Percentiles rank a stretch among this genome's conserved stretches.
These are phyloP conservation scores for Pristionchus japonicus DNA, from an alignment of 2,888 invertebrate species.

Conservation along the genomic window DNA sequence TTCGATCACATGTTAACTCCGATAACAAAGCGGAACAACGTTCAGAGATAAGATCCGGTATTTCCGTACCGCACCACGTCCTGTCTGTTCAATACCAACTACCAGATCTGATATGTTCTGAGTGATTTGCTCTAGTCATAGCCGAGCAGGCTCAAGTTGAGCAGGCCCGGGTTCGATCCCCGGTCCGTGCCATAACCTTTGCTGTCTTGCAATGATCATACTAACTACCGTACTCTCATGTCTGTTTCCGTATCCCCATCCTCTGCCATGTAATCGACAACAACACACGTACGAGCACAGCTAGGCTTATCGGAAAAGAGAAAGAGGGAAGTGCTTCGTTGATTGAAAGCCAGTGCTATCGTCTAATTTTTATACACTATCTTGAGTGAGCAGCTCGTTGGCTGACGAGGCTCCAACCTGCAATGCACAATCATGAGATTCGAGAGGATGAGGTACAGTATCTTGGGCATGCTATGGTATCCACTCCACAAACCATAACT, in stretches of 20 bases:
- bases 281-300: background rate
- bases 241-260: background rate
- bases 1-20: no score
- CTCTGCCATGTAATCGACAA: background rate
- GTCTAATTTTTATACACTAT: background rate
- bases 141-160: no score
- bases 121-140: no score
- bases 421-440: background rate
- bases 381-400: background rate
- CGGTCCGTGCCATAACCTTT: no score
- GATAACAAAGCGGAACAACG: no score
- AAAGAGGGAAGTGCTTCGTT: constrained; percentile 3
- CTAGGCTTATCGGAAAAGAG: constrained; percentile 5
- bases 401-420: background rate
- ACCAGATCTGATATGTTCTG: no score
- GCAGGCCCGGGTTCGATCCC: no score
- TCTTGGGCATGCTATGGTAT: background rate
- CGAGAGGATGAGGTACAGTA: background rate
- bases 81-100: no score
- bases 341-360: constrained; percentile 1
- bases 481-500: background rate
- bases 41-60: no score
- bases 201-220: no score
- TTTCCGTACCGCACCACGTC: no score
- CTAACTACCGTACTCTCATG: no score